phyloP scores from a whole-genome alignment of 2,888 invertebrate genomes.

The Amphipyra tragopoginis region DNA sequence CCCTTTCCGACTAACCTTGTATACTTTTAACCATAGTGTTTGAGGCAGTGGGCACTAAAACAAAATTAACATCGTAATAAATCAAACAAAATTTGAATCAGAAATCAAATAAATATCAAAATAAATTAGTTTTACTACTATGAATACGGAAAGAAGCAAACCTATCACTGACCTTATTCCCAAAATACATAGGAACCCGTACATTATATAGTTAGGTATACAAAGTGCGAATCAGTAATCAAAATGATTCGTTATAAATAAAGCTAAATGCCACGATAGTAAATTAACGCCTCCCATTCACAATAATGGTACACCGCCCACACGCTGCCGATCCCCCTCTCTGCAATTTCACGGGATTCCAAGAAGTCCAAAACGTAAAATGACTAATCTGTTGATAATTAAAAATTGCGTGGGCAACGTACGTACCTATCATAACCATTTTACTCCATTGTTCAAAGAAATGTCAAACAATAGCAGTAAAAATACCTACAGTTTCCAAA shows the following conservation, averaged over 20 bases:
- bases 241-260: constrained; percentile 64
- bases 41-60: too few species aligned
- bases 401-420: constrained; percentile 30
- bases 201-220: constrained; percentile 27
- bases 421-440: constrained; percentile 5
- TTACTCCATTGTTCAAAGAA: constrained; percentile 13
- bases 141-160: too few species aligned
- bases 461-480: constrained; percentile 12
- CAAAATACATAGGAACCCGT: neutral
- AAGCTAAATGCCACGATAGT: constrained; percentile 71
- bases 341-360: constrained; percentile 76
- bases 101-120: too few species aligned
- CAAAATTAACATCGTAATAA: too few species aligned
- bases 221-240: constrained; percentile 47
- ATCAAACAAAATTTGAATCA: too few species aligned
- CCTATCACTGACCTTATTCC: too few species aligned
- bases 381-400: constrained; percentile 62
- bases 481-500: neutral
- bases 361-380: constrained; percentile 69
- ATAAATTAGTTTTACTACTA: too few species aligned
- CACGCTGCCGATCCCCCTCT: constrained; percentile 78
- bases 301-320: constrained; percentile 79
- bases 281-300: constrained; percentile 86
- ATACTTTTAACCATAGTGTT: too few species aligned
- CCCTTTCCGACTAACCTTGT: too few species aligned